A percentile compares a stretch with the other conserved stretches of the same genome.
Conservation (phyloP, 2,888 invertebrate genomes). For the Pteria penguin region DNA sequence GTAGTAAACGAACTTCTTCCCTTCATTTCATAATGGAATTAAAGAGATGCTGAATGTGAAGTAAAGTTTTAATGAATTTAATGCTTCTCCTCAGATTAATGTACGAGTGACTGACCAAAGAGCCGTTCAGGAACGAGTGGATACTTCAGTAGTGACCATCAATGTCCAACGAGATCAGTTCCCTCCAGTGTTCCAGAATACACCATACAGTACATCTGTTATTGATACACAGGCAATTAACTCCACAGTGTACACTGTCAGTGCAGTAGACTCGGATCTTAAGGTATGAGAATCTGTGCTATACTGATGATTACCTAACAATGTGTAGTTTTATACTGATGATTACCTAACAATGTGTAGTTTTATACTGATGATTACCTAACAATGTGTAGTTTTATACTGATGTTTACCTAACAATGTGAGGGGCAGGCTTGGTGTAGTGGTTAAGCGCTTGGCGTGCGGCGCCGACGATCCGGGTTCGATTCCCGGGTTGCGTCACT, state of each 20-base stretch:
- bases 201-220: constrained; percentile 55
- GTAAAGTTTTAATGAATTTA: too few relatives aligned
- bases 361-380: neutral
- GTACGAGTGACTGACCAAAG: constrained; percentile 64
- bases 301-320: neutral
- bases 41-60: too few relatives aligned
- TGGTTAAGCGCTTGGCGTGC: too few relatives aligned
- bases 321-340: neutral
- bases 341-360: neutral
- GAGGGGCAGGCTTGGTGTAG: too few relatives aligned
- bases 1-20: too few relatives aligned
- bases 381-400: neutral
- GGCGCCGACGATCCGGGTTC: too few relatives aligned
- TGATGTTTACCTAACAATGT: neutral
- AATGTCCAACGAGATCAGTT: constrained; percentile 61
- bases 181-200: constrained; percentile 63
- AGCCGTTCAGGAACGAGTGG: constrained; percentile 60
- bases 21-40: too few relatives aligned
- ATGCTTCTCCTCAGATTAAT: too few relatives aligned
- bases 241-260: constrained; percentile 55
- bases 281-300: constrained; percentile 39
- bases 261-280: constrained; percentile 61
- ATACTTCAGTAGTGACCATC: constrained; percentile 55
- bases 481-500: too few relatives aligned
- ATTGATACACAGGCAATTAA: constrained; percentile 60